Percentiles rank a stretch among this genome's conserved stretches.
Conservation (phyloP, 2,888 invertebrate genomes). For the Hedya salicella region DNA sequence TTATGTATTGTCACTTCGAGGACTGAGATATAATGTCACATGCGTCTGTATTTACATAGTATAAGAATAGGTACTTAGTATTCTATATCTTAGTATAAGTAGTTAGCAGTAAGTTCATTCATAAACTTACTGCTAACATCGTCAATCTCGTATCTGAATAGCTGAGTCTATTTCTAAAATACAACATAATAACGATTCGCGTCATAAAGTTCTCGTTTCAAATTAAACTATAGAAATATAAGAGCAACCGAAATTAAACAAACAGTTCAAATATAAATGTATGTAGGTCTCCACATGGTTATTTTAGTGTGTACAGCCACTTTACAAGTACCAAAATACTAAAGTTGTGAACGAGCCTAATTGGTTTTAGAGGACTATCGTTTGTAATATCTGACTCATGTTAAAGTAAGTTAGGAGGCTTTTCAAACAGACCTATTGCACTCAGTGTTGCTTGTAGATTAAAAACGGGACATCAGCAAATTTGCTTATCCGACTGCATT, state of each 20-base stretch:
- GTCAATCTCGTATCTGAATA: neutral
- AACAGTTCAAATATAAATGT: neutral
- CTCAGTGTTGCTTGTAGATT: slow-evolving; percentile 11
- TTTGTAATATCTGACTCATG: slow-evolving; percentile 46
- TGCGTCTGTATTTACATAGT: too few species aligned
- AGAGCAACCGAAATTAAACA: neutral
- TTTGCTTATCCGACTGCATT: slow-evolving; percentile 33
- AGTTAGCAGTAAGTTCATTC: slow-evolving; percentile 44
- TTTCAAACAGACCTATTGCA: slow-evolving; percentile 36
- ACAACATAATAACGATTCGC: too few species aligned
- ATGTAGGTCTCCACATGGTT: slow-evolving; percentile 53
- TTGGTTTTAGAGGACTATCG: slow-evolving; percentile 55
- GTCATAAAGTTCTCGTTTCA: neutral
- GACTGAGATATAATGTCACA: too few species aligned
- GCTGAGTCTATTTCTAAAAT: too few species aligned
- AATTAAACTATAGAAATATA: neutral
- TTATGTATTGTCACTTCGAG: too few species aligned
- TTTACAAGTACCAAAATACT: slow-evolving; percentile 54
- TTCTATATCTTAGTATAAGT: slow-evolving; percentile 8
- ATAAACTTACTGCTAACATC: slow-evolving; percentile 26
- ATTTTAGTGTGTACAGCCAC: slow-evolving; percentile 51
- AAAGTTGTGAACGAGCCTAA: slow-evolving; percentile 56
- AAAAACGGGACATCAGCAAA: slow-evolving; percentile 20
- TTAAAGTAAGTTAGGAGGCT: slow-evolving; percentile 35
- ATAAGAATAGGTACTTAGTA: too few species aligned